Percentiles rank a stretch among this genome's conserved stretches.
Conservation (phyloP, 2,113 vertebrate species). For the Asarcornis scutulata region DNA sequence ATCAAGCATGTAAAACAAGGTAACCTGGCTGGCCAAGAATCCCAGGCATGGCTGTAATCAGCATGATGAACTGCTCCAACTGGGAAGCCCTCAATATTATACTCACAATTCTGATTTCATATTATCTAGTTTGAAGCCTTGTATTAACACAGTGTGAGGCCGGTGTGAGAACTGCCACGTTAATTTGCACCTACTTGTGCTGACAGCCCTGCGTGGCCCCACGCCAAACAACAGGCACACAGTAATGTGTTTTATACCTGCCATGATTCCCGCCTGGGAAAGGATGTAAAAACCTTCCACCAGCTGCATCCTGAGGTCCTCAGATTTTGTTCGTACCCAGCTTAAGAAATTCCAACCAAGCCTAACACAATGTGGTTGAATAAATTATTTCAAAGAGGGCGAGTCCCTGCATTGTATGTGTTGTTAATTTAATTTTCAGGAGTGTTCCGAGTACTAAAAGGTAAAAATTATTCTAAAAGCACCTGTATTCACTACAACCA, state of each 20-base stretch:
- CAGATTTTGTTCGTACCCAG: not conserved
- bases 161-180: not conserved
- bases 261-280: not conserved
- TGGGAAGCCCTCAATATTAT: not conserved
- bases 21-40: not conserved
- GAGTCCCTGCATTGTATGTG: not conserved
- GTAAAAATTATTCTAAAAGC: not conserved
- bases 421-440: not conserved
- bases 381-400: not conserved
- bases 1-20: not conserved
- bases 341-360: not conserved
- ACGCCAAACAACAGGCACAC: not conserved
- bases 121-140: not conserved
- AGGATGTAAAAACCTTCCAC: not conserved
- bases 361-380: not conserved
- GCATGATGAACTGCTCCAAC: not conserved
- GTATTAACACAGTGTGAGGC: constrained; percentile 8
- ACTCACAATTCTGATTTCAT: not conserved
- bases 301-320: not conserved
- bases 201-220: not conserved
- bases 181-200: constrained; percentile 6
- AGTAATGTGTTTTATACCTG: not conserved
- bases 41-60: not conserved
- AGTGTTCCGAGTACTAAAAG: not conserved
- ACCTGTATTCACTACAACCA: not conserved